phyloP scores from a whole-genome alignment of 64 coral and sea anemone species.

The Pocillopora verrucosa region DNA sequence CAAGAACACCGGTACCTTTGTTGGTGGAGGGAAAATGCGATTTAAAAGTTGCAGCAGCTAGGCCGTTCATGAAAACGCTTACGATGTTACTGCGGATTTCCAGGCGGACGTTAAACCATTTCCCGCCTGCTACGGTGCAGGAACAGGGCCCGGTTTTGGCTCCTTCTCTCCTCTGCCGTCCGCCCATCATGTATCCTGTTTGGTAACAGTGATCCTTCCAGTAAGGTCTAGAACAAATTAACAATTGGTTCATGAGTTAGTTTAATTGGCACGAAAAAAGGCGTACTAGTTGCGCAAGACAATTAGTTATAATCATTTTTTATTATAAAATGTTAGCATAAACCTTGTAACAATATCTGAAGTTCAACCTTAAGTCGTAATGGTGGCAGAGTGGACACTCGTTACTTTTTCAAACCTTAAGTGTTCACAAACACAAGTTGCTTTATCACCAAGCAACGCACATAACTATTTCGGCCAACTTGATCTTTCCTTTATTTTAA shows the following conservation, averaged over 20 bases:
- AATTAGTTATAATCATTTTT: too few relatives aligned
- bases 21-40: not conserved
- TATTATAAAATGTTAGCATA: too few relatives aligned
- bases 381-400: too few relatives aligned
- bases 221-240: conserved; percentile 1
- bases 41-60: not conserved
- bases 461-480: too few relatives aligned
- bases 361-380: too few relatives aligned
- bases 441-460: too few relatives aligned
- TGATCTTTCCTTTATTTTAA: too few relatives aligned
- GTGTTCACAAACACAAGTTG: too few relatives aligned
- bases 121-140: not conserved
- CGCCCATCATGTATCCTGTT: conserved; percentile 10
- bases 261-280: not conserved
- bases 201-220: conserved; percentile 41
- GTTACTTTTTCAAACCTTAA: too few relatives aligned
- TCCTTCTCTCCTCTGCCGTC: not conserved
- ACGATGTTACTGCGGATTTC: conserved; percentile 4
- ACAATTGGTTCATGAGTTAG: not conserved
- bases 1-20: conserved; percentile 12
- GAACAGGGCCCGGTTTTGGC: conserved; percentile 22
- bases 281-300: not conserved
- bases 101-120: conserved; percentile 41
- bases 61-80: conserved; percentile 2
- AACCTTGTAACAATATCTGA: too few relatives aligned